These are phyloP conservation scores for Brachirus orientalis DNA, from an alignment of 2,113 vertebrate genomes.

Conservation along the genomic window DNA sequence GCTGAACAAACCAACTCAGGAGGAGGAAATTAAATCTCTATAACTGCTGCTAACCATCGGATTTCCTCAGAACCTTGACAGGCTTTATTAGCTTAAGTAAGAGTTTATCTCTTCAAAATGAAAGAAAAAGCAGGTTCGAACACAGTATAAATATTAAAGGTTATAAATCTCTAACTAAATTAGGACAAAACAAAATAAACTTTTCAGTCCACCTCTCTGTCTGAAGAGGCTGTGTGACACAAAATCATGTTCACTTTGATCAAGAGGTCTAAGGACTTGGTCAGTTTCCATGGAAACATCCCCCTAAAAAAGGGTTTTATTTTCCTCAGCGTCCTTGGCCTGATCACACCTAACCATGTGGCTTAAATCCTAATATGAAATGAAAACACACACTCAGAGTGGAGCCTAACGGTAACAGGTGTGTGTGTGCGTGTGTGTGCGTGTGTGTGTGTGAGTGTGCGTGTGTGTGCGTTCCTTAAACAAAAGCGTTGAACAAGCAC, in stretches of 20 bases:
- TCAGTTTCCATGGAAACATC: constrained; percentile 40
- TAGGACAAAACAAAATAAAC: too few relatives aligned
- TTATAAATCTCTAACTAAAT: too few relatives aligned
- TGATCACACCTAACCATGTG: background rate
- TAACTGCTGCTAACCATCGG: too few relatives aligned
- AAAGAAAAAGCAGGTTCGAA: background rate
- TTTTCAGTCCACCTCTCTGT: background rate
- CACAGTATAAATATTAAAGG: too few relatives aligned
- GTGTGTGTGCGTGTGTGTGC: constrained; percentile 17
- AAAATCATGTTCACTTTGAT: constrained; percentile 12
- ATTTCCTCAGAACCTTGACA: constrained; percentile 10
- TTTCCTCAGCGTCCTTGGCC: constrained; percentile 5
- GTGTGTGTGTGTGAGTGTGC: constrained; percentile 23
- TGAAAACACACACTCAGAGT: background rate
- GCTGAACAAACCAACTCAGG: too few relatives aligned
- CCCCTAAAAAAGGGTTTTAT: background rate
- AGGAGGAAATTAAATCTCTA: too few relatives aligned
- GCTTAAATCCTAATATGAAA: constrained; percentile 1
- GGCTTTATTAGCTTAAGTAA: background rate
- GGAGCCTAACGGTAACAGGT: constrained; percentile 28
- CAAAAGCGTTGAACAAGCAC: background rate
- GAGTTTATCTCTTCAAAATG: background rate
- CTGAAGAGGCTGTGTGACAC: too few relatives aligned
- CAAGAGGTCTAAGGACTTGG: background rate
- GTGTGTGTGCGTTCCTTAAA: background rate